phyloP scores from a whole-genome alignment of 2,797 vertebrate genomes.

The Siniperca undulata region DNA sequence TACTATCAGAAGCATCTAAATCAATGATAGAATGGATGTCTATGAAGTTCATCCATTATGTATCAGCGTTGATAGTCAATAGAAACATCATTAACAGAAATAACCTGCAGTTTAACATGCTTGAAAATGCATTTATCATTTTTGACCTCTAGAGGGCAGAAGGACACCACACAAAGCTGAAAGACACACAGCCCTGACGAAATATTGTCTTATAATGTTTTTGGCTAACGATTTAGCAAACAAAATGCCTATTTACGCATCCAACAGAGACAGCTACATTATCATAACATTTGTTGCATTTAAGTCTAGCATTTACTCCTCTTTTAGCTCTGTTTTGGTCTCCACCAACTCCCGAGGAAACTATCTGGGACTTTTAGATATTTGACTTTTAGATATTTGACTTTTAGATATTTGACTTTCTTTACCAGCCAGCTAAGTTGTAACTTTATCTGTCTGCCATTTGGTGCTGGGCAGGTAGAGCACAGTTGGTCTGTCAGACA shows the following conservation, averaged over 20 bases:
- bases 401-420: not conserved
- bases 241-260: not conserved
- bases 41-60: not conserved
- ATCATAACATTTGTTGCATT: no score
- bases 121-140: not conserved
- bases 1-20: not conserved
- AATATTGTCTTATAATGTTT: not conserved
- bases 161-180: not conserved
- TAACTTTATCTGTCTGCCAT: not conserved
- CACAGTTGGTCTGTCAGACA: no score
- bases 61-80: not conserved
- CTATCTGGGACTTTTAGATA: no score
- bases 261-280: not conserved
- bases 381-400: not conserved
- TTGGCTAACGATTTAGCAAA: slow-evolving; percentile 3
- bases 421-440: not conserved
- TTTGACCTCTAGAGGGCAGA: not conserved
- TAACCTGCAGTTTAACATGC: not conserved
- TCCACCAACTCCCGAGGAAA: not conserved
- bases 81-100: not conserved
- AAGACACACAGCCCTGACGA: not conserved
- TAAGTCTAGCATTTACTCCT: not conserved
- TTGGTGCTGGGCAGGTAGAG: not conserved
- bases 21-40: not conserved
- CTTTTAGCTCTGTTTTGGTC: slow-evolving; percentile 14